Evolutionary conservation across 2,797 vertebrate species (phyloP).

Genomic region (Oreochromis grahami): DNA sequence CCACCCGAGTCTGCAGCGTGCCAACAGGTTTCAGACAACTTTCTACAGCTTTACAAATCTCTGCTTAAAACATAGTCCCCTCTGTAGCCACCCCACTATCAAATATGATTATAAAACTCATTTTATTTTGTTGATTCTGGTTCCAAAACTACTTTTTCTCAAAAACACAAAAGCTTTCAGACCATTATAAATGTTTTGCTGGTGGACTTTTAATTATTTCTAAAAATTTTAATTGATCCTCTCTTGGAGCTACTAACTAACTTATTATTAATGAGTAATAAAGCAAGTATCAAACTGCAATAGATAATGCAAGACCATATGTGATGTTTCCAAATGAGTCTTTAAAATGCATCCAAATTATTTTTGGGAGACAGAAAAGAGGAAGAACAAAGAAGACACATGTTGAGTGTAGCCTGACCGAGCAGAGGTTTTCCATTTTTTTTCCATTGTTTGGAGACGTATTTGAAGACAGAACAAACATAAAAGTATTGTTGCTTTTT

Average conservation of each 20-base stretch:
- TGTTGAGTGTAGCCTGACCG: not conserved
- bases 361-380: not conserved
- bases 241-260: not conserved
- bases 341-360: not conserved
- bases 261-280: not conserved
- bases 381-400: not conserved
- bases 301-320: rapidly evolving
- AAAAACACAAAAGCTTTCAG: not conserved
- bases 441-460: not conserved
- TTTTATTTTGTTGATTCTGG: not conserved
- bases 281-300: not conserved
- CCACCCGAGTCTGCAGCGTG: not conserved
- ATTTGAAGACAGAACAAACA: not conserved
- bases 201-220: not conserved
- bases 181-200: not conserved
- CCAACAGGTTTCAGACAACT: not conserved
- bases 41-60: not conserved
- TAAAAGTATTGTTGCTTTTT: not conserved
- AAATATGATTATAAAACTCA: not conserved
- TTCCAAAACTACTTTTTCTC: not conserved
- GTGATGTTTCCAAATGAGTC: not conserved
- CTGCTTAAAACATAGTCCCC: not conserved
- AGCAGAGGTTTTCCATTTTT: rapidly evolving
- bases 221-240: not conserved
- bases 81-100: not conserved